Percentiles rank a stretch among this genome's conserved stretches.
Conservation (phyloP, 92 coral and sea anemone genomes). For the Epizoanthus rinbou region DNA sequence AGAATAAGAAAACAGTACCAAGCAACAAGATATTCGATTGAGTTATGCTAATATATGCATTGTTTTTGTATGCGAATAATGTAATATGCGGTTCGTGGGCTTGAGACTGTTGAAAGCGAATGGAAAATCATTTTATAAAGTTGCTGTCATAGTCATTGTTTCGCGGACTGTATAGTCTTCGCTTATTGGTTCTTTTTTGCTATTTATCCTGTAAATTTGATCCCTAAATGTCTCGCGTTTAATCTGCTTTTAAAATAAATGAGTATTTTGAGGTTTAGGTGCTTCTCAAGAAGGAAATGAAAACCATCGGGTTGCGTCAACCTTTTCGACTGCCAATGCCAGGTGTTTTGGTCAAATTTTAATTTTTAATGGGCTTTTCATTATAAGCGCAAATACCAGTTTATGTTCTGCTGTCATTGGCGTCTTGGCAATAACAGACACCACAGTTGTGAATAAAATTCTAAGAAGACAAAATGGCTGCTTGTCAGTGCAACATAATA, state of each 20-base stretch:
- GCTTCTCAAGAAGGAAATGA: not conserved
- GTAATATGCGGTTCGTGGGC: conserved; percentile 14
- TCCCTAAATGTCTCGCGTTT: conserved; percentile 8
- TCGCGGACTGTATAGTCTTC: too few relatives aligned
- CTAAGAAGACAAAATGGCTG: conserved; percentile 44
- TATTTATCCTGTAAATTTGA: not conserved
- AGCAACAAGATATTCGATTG: conserved; percentile 31
- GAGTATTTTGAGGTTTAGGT: not conserved
- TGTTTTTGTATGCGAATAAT: conserved; percentile 25
- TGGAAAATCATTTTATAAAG: not conserved
- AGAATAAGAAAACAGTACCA: not conserved
- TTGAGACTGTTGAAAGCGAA: conserved; percentile 7
- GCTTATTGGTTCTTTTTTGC: not conserved
- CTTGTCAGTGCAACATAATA: conserved; percentile 3
- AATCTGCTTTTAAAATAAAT: not conserved
- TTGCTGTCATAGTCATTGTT: not conserved
- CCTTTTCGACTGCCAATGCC: conserved; percentile 3
- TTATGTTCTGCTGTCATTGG: conserved; percentile 32
- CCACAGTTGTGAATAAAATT: conserved; percentile 30
- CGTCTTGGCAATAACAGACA: conserved; percentile 23
- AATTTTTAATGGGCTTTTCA: conserved; percentile 41
- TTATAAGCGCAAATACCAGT: conserved; percentile 33
- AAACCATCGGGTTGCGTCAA: conserved; percentile 13
- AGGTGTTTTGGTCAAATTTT: conserved; percentile 42
- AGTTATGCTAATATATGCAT: conserved; percentile 9